Evolutionary conservation across 2,888 invertebrate species (phyloP).

Genomic region (Campoletis raptor): DNA sequence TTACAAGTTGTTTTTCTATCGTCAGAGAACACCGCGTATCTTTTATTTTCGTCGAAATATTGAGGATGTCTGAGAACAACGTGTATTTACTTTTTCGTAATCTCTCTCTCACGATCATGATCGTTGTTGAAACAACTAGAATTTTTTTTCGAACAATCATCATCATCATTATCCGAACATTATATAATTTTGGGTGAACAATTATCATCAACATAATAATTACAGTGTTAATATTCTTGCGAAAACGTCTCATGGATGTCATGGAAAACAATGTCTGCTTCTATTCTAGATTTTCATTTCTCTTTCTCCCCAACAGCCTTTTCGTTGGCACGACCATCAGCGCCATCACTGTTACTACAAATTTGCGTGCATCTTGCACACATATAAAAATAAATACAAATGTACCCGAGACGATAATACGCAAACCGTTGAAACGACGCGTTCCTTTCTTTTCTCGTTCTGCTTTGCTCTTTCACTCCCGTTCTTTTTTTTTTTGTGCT

Average conservation of each 20-base stretch:
- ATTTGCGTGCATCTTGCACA: conserved; percentile 31
- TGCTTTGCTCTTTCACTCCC: conserved; percentile 41
- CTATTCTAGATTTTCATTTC: conserved; percentile 12
- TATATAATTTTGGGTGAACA: no score
- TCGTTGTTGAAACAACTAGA: no score
- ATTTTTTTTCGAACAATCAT: no score
- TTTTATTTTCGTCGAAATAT: no score
- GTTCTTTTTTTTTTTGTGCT: conserved; percentile 29
- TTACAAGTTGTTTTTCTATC: no score
- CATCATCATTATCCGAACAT: no score
- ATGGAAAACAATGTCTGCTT: background rate
- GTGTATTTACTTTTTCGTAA: no score
- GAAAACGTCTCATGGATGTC: background rate
- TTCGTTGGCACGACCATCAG: conserved; percentile 29
- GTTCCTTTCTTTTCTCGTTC: conserved; percentile 54
- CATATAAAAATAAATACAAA: background rate
- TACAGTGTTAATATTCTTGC: no score
- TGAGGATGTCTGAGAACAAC: no score
- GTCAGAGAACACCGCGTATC: no score
- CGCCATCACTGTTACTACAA: conserved; percentile 29
- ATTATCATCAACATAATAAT: no score
- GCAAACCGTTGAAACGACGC: conserved; percentile 58
- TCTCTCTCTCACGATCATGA: no score
- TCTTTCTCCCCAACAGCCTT: background rate
- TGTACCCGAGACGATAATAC: conserved; percentile 46